phyloP scores from a whole-genome alignment of 2,113 vertebrate genomes.

The Tyrannus savana region DNA sequence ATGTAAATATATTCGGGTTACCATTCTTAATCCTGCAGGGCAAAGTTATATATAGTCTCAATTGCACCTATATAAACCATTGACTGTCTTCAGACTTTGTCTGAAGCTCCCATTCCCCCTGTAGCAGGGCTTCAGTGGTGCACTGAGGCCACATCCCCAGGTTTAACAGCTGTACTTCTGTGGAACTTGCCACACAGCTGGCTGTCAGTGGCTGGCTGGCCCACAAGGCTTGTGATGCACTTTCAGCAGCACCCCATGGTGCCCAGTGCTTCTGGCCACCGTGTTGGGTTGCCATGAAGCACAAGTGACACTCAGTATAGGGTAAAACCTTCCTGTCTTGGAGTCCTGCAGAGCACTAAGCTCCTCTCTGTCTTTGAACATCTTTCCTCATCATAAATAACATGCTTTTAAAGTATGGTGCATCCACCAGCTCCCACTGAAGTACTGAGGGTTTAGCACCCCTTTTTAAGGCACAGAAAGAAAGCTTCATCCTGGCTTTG shows the following conservation, averaged over 20 bases:
- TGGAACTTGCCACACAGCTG: not conserved
- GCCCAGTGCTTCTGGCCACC: accelerated
- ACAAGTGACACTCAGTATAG: not conserved
- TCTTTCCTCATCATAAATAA: not conserved
- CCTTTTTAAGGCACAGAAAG: not conserved
- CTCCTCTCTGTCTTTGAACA: not conserved
- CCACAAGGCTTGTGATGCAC: not conserved
- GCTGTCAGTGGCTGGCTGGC: not conserved
- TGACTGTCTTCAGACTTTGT: too few species aligned
- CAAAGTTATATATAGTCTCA: too few species aligned
- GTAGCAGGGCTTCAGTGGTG: not conserved
- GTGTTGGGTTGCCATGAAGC: not conserved
- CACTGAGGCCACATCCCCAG: not conserved
- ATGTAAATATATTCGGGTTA: too few species aligned
- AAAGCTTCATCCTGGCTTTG: not conserved
- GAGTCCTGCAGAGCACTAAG: not conserved
- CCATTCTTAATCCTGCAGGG: too few species aligned
- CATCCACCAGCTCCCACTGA: not conserved
- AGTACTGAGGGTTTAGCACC: not conserved
- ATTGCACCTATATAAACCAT: too few species aligned
- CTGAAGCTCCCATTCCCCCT: not conserved
- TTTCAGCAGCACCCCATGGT: not conserved
- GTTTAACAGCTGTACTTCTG: not conserved
- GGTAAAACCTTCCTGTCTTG: not conserved
- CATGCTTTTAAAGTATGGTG: not conserved